These are phyloP conservation scores for Antigone vipio DNA, from an alignment of 2,113 vertebrate genomes.

Conservation along the genomic window DNA sequence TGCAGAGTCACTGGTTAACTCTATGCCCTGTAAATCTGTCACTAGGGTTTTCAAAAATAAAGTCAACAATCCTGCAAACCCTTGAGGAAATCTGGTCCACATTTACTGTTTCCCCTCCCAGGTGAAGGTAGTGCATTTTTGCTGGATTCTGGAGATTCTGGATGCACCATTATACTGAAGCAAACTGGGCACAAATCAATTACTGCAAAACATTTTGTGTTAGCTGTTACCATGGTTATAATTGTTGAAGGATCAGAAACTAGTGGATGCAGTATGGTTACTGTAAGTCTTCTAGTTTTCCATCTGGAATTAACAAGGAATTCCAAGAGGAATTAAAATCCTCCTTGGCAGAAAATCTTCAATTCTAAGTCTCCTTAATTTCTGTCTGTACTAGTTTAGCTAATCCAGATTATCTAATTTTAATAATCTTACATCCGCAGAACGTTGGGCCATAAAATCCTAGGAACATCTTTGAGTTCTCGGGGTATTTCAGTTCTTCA, in stretches of 20 bases:
- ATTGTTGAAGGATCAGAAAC: not conserved
- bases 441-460: too few relatives aligned
- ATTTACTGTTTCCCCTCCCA: not conserved
- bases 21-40: not conserved
- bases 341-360: too few relatives aligned
- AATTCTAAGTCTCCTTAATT: too few relatives aligned
- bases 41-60: not conserved
- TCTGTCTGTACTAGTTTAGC: too few relatives aligned
- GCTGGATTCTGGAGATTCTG: not conserved
- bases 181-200: not conserved
- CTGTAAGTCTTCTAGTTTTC: too few relatives aligned
- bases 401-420: too few relatives aligned
- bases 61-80: not conserved
- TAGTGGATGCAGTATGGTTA: not conserved
- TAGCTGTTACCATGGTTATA: not conserved
- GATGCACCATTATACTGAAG: not conserved
- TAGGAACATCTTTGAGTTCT: too few relatives aligned
- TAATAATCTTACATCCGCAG: too few relatives aligned
- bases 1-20: not conserved
- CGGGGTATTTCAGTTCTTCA: too few relatives aligned
- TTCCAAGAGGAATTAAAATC: too few relatives aligned
- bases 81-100: not conserved
- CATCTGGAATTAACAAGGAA: too few relatives aligned
- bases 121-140: not conserved
- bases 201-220: not conserved